Percentiles rank a stretch among this genome's conserved stretches.
Conservation (phyloP, 92 coral and sea anemone species). For the Porites rus region DNA sequence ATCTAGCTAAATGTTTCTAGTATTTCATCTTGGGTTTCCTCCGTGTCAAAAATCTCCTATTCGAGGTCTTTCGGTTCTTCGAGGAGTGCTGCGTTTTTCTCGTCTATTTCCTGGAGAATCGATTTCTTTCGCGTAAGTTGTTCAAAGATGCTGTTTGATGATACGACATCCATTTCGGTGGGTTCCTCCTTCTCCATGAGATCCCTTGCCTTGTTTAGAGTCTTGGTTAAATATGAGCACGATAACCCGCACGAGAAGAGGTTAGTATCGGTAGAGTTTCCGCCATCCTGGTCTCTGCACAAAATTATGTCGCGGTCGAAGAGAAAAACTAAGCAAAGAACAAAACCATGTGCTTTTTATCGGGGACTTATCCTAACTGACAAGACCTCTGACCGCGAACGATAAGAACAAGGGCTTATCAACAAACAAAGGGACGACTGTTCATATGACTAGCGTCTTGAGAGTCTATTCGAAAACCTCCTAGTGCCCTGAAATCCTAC, state of each 20-base stretch:
- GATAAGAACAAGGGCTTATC: too few relatives aligned
- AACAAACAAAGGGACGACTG: too few relatives aligned
- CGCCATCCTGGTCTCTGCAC: conserved; percentile 67
- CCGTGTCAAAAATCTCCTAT: conserved; percentile 41
- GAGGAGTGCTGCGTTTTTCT: conserved; percentile 40
- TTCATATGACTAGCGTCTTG: too few relatives aligned
- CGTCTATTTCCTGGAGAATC: conserved; percentile 34
- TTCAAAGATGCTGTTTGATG: conserved; percentile 31
- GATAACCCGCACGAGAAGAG: conserved; percentile 53
- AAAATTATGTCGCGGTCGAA: conserved; percentile 35
- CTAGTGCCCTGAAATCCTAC: too few relatives aligned
- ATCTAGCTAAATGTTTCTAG: conserved; percentile 48
- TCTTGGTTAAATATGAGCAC: conserved; percentile 54
- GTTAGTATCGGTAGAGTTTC: conserved; percentile 33
- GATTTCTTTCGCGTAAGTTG: conserved; percentile 49
- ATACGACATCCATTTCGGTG: conserved; percentile 21
- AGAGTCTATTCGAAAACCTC: too few relatives aligned
- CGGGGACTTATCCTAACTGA: too few relatives aligned
- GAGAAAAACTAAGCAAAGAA: neutral
- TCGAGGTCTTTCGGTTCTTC: conserved; percentile 55
- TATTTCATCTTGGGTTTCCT: conserved; percentile 36
- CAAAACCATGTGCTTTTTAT: too few relatives aligned
- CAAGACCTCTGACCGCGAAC: too few relatives aligned
- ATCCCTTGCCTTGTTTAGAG: conserved; percentile 27
- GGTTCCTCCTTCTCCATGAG: conserved; percentile 45